Conservation (phyloP, 2,797 vertebrate species). For the Clarias fuscus region DNA sequence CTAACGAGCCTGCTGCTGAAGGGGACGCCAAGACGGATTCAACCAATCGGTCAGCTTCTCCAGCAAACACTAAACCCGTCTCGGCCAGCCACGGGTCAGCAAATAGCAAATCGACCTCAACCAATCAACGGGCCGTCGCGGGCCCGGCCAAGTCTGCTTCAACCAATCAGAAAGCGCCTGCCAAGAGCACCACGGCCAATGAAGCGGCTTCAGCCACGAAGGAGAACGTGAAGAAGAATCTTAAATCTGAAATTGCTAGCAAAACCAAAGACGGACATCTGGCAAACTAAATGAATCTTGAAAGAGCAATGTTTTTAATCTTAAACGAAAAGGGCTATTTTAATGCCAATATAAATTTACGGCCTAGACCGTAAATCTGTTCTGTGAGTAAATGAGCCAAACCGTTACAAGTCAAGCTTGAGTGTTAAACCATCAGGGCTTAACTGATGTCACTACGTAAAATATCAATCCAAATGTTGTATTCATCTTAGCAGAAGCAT, state of each 20-base stretch:
- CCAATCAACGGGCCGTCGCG: slow-evolving; percentile 51
- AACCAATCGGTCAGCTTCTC: slow-evolving; percentile 42
- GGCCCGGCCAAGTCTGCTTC: slow-evolving; percentile 25
- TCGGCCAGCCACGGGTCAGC: slow-evolving; percentile 43
- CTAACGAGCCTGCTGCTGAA: slow-evolving; percentile 53
- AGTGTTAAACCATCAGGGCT: slow-evolving; percentile 34
- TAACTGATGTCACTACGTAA: slow-evolving; percentile 49
- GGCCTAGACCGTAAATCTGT: slow-evolving; percentile 20
- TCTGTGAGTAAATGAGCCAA: slow-evolving; percentile 41
- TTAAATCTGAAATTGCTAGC: slow-evolving; percentile 48
- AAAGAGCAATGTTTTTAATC: slow-evolving; percentile 10
- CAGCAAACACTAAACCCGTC: slow-evolving; percentile 45
- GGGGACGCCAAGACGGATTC: slow-evolving; percentile 35
- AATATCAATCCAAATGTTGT: slow-evolving; percentile 51
- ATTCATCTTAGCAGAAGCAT: slow-evolving; percentile 21
- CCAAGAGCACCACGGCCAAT: slow-evolving; percentile 40
- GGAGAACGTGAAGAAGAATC: slow-evolving; percentile 63
- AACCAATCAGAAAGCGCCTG: slow-evolving; percentile 35
- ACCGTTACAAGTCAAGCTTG: slow-evolving; percentile 37
- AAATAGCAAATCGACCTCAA: slow-evolving; percentile 44
- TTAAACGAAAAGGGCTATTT: slow-evolving; percentile 32
- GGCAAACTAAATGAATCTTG: slow-evolving; percentile 64
- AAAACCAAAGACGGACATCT: slow-evolving; percentile 63
- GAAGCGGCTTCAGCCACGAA: slow-evolving; percentile 60
- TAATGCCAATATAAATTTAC: slow-evolving; percentile 29